Base-by-base conservation (phyloP, 2,888 invertebrate species). In the Dendrolimus houi region DNA sequence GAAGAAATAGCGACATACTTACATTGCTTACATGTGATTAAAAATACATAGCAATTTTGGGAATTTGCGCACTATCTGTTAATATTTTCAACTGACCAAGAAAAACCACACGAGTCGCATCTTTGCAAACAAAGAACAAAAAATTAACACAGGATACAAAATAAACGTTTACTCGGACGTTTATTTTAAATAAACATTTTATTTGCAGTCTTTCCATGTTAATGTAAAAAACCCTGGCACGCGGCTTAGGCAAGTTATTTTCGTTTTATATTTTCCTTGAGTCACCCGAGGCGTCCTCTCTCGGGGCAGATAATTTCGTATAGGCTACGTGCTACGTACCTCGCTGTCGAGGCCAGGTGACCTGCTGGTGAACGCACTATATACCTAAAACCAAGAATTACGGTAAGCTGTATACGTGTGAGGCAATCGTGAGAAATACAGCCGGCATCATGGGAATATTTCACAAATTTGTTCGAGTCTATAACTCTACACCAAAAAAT, bases 191-290 rank as follows among this genome's bases (percentile, higher is more conserved):
- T 74, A 77, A 77, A 77, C 72, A 72, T 79, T 81, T 77, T 81
- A 77, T 79, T 79, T 71, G 70, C 68, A 70, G 71, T 69, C 73
- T 70, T 77, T 74, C 69, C 70, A 73, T 72, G 76, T 78, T 77
- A 77, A 78, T 76, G 75, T 74, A 76, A 79, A 80, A 76, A 77
- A 71, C 67, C 69, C 70, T 60, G 72, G 72, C 71, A 67, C 71
- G 67, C 71, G 77, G 81, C 76, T 82, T 77, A 80, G 79, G 77
- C 79, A 81, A 82, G 75, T 81, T 86, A 82, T 85, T 84, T 82
- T 83, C 81, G 75, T 85, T 85, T 85, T 84, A 82, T 82, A 80
- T 85, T 84, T 84, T 79, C 77, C 76, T 76, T 64, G 71, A 75
- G 77, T 70, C 74, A 74, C 77, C 71, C 65, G 75, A 67, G 77